Evolutionary conservation across 1,140 invertebrate species (phyloP), one percentile per base, ranked within the genome.

Genomic region (Hyphantria cunea): DNA sequence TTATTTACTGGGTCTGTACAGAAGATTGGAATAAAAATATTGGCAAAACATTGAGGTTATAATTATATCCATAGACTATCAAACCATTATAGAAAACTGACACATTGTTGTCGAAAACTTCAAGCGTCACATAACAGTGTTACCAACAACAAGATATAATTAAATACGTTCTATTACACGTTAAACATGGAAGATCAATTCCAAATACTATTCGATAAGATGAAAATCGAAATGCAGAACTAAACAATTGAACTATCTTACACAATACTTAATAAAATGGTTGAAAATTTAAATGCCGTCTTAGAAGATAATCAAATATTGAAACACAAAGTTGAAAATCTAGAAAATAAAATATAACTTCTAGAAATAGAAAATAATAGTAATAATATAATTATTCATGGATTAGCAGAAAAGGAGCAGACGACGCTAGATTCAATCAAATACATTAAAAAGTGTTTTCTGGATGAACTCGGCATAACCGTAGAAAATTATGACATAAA

Each of bases 21-120:
- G 17, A 25, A 25, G 17, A 25, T 25, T 25, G 17, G 17, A 25
- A 25, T 1, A 5, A 25, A 25, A 3, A 25, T 5, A 25, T 25
- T 5, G 5, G 17, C 1, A 25, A 25, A 25, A 25, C 17, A 25
- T 39, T 7, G 37, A 39, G 37, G 37, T 39, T 39, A 39, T 2
- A 39, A 39, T 39, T 39, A 39, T 39, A n/a, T n/a, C n/a, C n/a
- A n/a, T n/a, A n/a, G n/a, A n/a, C n/a, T 39, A 39, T 39, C 37
- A 39, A 39, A n/a, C n/a, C n/a, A n/a, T n/a, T n/a, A n/a, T n/a
- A n/a, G n/a, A 25, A 3, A 25, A 5, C 1, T 25, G 17, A 25
- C 17, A 5, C 5, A 25, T 25, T 25, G 17, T 3, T 25, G 17
- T 25, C 17, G 5, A n/a, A 25, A 3, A 5, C 5, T 25, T 1